Conservation (phyloP, 2,113 vertebrate species). For the Amblyornis subalaris region DNA sequence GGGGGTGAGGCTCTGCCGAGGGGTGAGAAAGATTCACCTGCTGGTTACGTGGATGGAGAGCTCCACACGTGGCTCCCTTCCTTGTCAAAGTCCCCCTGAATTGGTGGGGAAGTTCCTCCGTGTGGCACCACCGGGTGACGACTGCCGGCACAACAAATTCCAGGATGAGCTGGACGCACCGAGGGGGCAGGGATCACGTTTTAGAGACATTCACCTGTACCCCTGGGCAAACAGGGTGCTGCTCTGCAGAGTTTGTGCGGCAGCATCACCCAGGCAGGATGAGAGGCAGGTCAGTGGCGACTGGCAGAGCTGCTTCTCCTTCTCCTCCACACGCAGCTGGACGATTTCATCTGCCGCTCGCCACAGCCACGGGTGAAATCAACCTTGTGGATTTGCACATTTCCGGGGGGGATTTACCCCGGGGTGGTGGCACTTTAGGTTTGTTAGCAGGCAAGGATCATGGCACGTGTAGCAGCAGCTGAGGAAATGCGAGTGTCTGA, state of each 20-base stretch:
- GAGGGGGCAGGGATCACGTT: fast-evolving
- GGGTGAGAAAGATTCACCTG: background rate
- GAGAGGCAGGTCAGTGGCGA: background rate
- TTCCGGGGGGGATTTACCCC: background rate
- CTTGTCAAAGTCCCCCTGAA: background rate
- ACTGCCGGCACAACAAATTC: background rate
- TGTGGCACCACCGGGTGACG: too few species aligned
- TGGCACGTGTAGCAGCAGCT: background rate
- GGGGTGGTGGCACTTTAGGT: background rate
- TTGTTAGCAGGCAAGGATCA: background rate
- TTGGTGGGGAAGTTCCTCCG: background rate
- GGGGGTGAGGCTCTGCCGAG: background rate
- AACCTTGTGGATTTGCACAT: fast-evolving
- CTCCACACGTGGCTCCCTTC: fast-evolving
- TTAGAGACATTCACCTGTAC: background rate
- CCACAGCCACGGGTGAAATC: background rate
- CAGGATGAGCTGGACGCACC: background rate
- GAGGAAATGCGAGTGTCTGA: background rate
- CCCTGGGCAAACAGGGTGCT: background rate
- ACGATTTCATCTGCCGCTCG: too few species aligned
- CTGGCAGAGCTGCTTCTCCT: background rate
- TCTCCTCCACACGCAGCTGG: background rate
- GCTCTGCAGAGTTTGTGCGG: background rate
- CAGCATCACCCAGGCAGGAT: background rate
- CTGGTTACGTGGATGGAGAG: background rate